Conservation (phyloP, 2,888 invertebrate species). For the Drosophila nigritarsus region DNA sequence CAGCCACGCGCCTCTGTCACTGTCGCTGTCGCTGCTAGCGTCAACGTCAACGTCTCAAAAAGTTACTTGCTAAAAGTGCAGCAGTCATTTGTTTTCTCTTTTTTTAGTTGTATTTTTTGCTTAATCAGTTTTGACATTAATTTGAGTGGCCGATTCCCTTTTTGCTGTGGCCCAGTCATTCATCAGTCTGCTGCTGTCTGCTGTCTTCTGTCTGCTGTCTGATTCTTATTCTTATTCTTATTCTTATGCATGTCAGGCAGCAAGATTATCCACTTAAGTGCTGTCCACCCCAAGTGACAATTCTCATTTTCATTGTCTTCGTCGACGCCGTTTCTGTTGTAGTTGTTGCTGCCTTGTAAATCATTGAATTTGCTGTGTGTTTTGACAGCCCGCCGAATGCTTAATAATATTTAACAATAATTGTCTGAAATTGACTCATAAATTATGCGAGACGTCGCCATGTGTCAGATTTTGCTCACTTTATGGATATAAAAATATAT, state of each 20-base stretch:
- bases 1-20: conserved; percentile 70
- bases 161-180: conserved; percentile 52
- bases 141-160: conserved; percentile 76
- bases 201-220: conserved; percentile 4
- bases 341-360: conserved; percentile 67
- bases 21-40: conserved; percentile 9
- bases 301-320: conserved; percentile 55
- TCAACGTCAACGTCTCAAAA: neutral
- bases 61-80: conserved; percentile 37
- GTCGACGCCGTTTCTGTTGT: conserved; percentile 16
- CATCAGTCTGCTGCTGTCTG: conserved; percentile 39
- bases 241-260: conserved; percentile 71
- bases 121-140: conserved; percentile 83
- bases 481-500: conserved; percentile 60
- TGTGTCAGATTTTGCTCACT: conserved; percentile 69
- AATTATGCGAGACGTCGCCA: conserved; percentile 79
- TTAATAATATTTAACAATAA: conserved; percentile 84
- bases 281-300: conserved; percentile 74
- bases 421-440: conserved; percentile 84
- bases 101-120: conserved; percentile 12
- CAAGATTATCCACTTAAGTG: conserved; percentile 80
- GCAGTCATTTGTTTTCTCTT: conserved; percentile 16
- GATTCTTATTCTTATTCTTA: conserved; percentile 24
- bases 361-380: conserved; percentile 76
- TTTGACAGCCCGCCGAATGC: conserved; percentile 83